These are phyloP conservation scores for Dromiciops gliroides DNA, from an alignment of 2,113 vertebrate genomes.

Conservation along the genomic window DNA sequence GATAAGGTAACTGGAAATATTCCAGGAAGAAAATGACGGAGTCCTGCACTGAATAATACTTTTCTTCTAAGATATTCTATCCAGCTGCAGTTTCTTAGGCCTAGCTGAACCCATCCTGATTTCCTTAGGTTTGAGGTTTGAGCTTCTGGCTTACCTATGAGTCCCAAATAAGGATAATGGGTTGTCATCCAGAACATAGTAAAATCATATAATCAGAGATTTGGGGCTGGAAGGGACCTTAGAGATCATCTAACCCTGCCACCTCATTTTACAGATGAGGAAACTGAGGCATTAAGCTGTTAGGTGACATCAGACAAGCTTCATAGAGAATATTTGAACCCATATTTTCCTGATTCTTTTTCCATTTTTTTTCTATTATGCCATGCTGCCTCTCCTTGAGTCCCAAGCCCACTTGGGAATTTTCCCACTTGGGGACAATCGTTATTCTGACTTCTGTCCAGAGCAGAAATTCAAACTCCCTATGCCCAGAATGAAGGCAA, in stretches of 20 bases:
- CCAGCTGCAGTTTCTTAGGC: neutral
- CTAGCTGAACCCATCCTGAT: neutral
- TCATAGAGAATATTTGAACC: neutral
- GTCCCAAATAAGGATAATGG: neutral
- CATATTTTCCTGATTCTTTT: neutral
- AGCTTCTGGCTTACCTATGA: neutral
- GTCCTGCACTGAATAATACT: neutral
- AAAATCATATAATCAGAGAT: neutral
- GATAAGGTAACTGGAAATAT: neutral
- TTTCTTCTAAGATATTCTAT: neutral
- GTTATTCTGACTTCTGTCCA: neutral
- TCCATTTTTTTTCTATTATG: neutral
- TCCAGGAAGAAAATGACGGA: neutral
- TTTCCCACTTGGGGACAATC: neutral
- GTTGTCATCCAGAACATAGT: neutral
- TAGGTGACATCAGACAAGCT: neutral
- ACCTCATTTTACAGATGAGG: neutral
- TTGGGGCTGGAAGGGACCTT: neutral
- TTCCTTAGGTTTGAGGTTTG: neutral
- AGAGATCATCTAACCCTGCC: neutral
- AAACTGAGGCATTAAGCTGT: neutral
- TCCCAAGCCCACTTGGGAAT: neutral
- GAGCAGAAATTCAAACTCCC: neutral
- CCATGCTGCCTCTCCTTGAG: neutral
- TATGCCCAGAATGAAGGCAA: neutral